Percentiles rank a stretch among this genome's conserved stretches.
Conservation (phyloP, 2,797 vertebrate genomes). For the Rhinichthys osculus region DNA sequence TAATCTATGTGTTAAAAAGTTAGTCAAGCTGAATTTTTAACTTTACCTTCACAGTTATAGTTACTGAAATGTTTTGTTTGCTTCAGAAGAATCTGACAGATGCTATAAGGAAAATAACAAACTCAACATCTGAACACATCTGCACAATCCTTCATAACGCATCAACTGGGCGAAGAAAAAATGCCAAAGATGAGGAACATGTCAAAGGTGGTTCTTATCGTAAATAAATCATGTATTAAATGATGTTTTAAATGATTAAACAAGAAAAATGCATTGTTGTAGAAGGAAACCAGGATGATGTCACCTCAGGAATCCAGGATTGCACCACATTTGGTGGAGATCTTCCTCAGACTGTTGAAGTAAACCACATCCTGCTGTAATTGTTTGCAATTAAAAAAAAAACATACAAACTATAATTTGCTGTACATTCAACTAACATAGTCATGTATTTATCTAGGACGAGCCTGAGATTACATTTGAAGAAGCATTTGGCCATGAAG, state of each 20-base stretch:
- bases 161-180: neutral
- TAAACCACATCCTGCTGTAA: neutral
- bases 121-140: neutral
- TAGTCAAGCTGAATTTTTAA: neutral
- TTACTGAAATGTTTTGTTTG: neutral
- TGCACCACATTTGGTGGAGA: neutral
- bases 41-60: neutral
- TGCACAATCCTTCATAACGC: neutral
- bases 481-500: neutral
- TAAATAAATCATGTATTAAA: neutral
- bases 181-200: neutral
- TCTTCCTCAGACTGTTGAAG: slow-evolving; percentile 22
- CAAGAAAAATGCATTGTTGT: neutral
- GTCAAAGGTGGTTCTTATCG: neutral
- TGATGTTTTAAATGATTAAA: neutral
- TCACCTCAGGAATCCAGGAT: neutral
- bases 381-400: neutral
- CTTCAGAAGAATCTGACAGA: slow-evolving; percentile 15
- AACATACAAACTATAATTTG: neutral
- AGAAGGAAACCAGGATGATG: neutral
- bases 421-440: neutral
- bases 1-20: neutral
- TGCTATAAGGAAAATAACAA: neutral
- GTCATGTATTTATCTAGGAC: neutral
- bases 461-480: neutral